phyloP scores from a whole-genome alignment of 23 tunicate genomes.

The Pegea sp. region DNA sequence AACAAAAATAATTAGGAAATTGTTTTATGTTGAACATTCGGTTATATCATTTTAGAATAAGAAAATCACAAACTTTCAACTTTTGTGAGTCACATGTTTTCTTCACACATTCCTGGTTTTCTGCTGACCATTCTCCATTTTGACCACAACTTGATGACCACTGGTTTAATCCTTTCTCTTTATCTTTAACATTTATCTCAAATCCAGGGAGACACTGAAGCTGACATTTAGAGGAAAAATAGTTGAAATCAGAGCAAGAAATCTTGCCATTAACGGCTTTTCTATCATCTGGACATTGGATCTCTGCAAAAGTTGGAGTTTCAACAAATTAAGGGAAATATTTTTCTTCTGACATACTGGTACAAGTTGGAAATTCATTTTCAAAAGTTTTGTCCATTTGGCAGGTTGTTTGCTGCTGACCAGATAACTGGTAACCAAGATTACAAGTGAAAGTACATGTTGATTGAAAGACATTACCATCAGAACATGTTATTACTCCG shows the following conservation, averaged over 20 bases:
- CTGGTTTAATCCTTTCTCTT: too few relatives aligned
- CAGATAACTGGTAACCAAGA: conserved; percentile 33
- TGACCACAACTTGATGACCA: conserved; percentile 24
- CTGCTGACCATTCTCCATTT: conserved; percentile 13
- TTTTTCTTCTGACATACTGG: conserved; percentile 24
- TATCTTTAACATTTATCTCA: conserved; percentile 18
- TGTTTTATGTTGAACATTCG: too few relatives aligned
- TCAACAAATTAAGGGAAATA: neutral
- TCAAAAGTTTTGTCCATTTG: conserved; percentile 20
- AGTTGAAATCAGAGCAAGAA: conserved; percentile 24
- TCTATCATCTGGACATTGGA: conserved; percentile 9
- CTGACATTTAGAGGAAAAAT: conserved; percentile 33
- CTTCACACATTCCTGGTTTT: conserved; percentile 9
- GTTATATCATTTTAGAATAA: too few relatives aligned
- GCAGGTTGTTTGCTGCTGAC: conserved; percentile 17
- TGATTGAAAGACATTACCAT: conserved; percentile 28
- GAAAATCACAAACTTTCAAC: too few relatives aligned
- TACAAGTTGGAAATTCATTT: conserved; percentile 14
- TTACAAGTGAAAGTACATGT: conserved; percentile 39
- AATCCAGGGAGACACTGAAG: conserved; percentile 32
- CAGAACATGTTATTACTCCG: conserved; percentile 28
- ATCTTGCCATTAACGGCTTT: conserved; percentile 3
- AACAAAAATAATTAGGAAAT: too few relatives aligned
- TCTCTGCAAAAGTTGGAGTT: neutral
- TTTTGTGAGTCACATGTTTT: too few relatives aligned